A percentile compares a stretch with the other conserved stretches of the same genome.
Conservation (phyloP, 1,140 invertebrate species). For the Chironomus tepperi region DNA sequence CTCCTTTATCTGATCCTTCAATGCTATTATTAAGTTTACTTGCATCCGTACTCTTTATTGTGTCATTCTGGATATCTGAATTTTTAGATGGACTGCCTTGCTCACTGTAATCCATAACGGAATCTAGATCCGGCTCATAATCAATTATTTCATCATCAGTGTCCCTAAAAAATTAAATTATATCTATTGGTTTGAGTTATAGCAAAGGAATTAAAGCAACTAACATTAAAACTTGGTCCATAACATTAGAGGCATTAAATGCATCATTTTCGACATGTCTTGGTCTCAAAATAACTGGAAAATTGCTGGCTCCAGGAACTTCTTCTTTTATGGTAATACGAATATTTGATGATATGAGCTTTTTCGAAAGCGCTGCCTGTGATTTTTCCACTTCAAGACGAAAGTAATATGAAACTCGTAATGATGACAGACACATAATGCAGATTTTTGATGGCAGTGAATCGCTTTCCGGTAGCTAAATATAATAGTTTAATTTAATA, state of each 20-base stretch:
- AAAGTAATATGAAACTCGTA: neutral
- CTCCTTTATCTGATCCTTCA: neutral
- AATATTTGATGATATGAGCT: neutral
- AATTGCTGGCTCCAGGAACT: neutral
- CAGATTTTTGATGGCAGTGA: neutral
- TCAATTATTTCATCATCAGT: neutral
- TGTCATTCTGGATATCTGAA: too few relatives aligned
- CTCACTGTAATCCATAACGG: neutral
- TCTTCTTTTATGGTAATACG: neutral
- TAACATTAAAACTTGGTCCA: neutral
- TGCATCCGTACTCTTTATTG: neutral
- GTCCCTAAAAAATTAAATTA: neutral
- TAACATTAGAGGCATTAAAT: neutral
- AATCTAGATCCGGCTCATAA: neutral
- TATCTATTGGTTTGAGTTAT: neutral
- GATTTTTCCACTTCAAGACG: neutral
- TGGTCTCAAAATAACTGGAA: neutral
- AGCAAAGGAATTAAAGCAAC: neutral
- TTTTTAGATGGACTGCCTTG: neutral
- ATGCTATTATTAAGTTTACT: neutral
- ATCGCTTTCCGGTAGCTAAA: neutral
- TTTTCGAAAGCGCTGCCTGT: neutral
- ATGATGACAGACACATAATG: neutral
- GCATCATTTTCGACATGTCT: neutral
- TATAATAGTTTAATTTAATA: neutral